Evolutionary conservation across 2,888 invertebrate genomes (phyloP).

Genomic region (Lasioglossum pauxillum): DNA sequence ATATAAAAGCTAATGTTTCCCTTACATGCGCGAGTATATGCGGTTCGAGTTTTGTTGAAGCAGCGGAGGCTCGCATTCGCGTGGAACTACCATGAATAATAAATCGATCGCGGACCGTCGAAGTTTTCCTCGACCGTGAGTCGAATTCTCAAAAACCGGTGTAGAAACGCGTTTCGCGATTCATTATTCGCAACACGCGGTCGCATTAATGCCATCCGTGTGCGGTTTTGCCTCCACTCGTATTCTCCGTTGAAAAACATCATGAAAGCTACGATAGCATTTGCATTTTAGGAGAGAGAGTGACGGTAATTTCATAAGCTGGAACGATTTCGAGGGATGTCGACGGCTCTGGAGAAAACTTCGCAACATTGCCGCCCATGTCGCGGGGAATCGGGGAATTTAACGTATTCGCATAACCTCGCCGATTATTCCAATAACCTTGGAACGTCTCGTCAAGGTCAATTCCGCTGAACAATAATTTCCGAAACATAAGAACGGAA

Average conservation of each 20-base stretch:
- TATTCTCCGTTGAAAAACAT: neutral
- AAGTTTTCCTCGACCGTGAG: constrained; percentile 13
- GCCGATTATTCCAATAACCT: neutral
- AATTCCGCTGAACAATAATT: neutral
- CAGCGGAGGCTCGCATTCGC: neutral
- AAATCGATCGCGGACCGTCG: neutral
- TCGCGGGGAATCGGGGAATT: neutral
- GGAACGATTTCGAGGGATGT: constrained; percentile 19
- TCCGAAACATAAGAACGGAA: too few species aligned
- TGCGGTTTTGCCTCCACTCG: neutral
- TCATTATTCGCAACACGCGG: constrained; percentile 28
- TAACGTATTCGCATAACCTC: neutral
- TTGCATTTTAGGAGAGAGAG: constrained; percentile 38
- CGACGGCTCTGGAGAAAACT: neutral
- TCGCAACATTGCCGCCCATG: neutral
- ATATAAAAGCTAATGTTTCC: too few species aligned
- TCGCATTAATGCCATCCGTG: constrained; percentile 21
- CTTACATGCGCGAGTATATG: too few species aligned
- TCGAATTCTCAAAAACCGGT: neutral
- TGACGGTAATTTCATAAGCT: constrained; percentile 47
- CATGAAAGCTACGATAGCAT: constrained; percentile 1
- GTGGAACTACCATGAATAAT: neutral
- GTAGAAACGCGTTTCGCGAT: constrained; percentile 9
- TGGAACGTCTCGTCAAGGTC: neutral
- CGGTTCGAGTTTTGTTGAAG: too few species aligned